These are phyloP conservation scores for Lytechinus pictus DNA, from an alignment of 35 echinoderm and acorn worm genomes.

Conservation along the genomic window DNA sequence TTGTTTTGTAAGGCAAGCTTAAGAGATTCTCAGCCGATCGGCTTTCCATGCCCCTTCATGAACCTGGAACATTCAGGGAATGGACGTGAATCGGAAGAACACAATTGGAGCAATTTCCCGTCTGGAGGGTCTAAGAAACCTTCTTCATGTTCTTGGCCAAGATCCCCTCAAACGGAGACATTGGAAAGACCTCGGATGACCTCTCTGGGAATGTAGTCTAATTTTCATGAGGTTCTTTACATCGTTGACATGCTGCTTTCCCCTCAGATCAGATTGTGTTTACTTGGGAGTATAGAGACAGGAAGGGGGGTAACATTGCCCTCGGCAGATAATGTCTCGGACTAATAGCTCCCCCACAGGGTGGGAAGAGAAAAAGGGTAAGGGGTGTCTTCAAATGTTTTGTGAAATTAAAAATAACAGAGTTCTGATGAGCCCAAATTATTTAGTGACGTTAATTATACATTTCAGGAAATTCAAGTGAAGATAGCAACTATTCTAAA, in stretches of 20 bases:
- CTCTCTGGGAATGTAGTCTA: neutral
- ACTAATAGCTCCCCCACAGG: conserved; percentile 33
- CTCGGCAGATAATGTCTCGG: conserved; percentile 37
- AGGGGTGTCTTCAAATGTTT: neutral
- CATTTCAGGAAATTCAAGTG: neutral
- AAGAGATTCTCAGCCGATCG: neutral
- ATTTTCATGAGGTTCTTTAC: neutral
- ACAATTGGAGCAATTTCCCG: conserved; percentile 40
- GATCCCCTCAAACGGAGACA: neutral
- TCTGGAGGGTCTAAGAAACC: neutral
- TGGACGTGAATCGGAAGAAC: neutral
- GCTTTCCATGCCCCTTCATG: neutral
- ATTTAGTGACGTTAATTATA: neutral
- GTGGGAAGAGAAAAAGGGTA: conserved; percentile 25
- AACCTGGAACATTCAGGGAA: neutral
- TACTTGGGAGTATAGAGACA: neutral
- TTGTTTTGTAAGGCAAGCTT: conserved; percentile 1
- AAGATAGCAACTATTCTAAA: neutral
- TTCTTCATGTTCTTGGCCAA: neutral
- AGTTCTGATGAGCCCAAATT: neutral
- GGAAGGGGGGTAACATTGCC: conserved; percentile 41
- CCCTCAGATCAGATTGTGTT: neutral
- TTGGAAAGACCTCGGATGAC: neutral
- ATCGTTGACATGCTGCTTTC: neutral
- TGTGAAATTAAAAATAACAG: neutral